Conservation (phyloP, 1,140 invertebrate genomes). For the Ooceraea biroi region DNA sequence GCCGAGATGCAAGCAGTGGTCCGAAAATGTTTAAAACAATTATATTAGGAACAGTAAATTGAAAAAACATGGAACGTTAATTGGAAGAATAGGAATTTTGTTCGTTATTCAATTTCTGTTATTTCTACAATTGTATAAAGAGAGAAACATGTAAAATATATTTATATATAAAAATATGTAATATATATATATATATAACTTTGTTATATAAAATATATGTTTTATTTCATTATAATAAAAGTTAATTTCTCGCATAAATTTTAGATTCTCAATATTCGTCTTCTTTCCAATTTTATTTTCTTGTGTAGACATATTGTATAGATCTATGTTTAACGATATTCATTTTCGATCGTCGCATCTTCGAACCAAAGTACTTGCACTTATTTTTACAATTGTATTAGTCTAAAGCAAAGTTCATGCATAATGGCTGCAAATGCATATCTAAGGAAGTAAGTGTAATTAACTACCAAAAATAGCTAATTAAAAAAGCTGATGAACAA, state of each 20-base stretch:
- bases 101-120: too few relatives aligned
- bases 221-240: background rate
- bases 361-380: constrained; percentile 15
- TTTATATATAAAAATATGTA: too few relatives aligned
- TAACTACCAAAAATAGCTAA: constrained; percentile 27
- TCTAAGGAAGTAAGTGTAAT: constrained; percentile 14
- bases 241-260: too few relatives aligned
- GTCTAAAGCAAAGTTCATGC: constrained; percentile 31
- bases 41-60: background rate
- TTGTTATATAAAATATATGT: background rate
- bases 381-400: background rate
- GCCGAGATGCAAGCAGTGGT: constrained; percentile 74
- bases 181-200: background rate
- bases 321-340: too few relatives aligned
- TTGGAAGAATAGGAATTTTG: background rate
- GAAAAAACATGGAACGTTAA: too few relatives aligned
- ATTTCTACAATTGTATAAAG: too few relatives aligned
- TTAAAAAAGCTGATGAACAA: constrained; percentile 1
- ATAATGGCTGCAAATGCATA: constrained; percentile 12
- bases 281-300: too few relatives aligned
- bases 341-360: background rate
- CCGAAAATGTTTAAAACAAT: constrained; percentile 72
- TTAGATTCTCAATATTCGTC: too few relatives aligned
- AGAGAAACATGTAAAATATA: too few relatives aligned
- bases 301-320: too few relatives aligned